A percentile compares a stretch with the other conserved stretches of the same genome.
These are phyloP conservation scores for Priapulus caudatus DNA, from an alignment of 2,888 invertebrate genomes.

Conservation along the genomic window DNA sequence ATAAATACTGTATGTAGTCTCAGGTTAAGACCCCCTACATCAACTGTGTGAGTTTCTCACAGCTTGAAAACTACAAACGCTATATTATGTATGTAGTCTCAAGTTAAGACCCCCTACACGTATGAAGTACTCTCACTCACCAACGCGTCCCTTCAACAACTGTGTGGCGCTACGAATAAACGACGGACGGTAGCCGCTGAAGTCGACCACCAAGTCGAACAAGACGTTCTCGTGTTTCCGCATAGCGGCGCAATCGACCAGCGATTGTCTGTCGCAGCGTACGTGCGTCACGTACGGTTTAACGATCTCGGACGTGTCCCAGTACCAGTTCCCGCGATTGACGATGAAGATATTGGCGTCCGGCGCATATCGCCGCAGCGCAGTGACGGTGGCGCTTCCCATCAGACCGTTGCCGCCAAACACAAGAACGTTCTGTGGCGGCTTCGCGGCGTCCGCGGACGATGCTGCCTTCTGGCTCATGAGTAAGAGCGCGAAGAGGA, in stretches of 20 bases:
- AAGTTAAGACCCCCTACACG: too few species aligned
- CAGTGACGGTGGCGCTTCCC: constrained; percentile 36
- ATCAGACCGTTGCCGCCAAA: constrained; percentile 44
- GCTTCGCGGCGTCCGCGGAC: too few species aligned
- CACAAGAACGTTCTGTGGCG: constrained; percentile 30
- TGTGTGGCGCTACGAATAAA: constrained; percentile 34
- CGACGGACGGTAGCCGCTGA: constrained; percentile 38
- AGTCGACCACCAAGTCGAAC: constrained; percentile 41
- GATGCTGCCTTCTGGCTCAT: too few species aligned
- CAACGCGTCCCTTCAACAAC: constrained; percentile 31
- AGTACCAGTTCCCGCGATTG: constrained; percentile 42
- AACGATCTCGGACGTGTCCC: constrained; percentile 33
- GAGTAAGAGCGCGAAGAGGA: too few species aligned
- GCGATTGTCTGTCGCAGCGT: constrained; percentile 35
- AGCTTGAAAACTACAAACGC: too few species aligned
- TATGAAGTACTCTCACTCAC: too few species aligned
- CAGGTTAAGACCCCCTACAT: too few species aligned
- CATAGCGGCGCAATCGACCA: constrained; percentile 31
- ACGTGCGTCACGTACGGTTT: constrained; percentile 27
- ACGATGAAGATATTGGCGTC: constrained; percentile 36
- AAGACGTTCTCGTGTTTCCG: constrained; percentile 21
- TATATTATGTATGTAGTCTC: too few species aligned
- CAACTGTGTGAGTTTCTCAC: too few species aligned
- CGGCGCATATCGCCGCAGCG: constrained; percentile 30
- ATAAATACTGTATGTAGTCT: too few species aligned